Base-by-base conservation (phyloP, 2,113 vertebrate species). In the Tragelaphus buxtoni region DNA sequence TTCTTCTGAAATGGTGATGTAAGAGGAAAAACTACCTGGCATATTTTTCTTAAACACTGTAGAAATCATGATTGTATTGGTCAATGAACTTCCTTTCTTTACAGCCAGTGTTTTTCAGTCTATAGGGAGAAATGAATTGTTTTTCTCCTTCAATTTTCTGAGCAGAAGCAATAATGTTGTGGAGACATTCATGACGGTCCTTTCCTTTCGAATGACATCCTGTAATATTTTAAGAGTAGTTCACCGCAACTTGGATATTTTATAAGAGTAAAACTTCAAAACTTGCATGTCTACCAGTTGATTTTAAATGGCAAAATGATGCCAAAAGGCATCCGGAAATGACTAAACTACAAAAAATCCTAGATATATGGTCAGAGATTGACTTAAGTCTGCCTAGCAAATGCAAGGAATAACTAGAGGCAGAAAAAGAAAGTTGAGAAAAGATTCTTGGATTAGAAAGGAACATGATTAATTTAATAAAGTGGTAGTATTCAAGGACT, bases 21-120 rank as follows among this genome's bases (percentile, higher is more conserved):
- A 32, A 61, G 13, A 90, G 53, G 56, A 93, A 93, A 93, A 84
- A 83, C 5, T 39, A 84, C 35, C 58, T 65, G 74, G 8, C 55
- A 26, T 81, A 39, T 32, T 86, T 95, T 91, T 77, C n/a, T 47
- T 77, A 94, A 65, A 51, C 45, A 42, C 32, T 74, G 7, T 81
- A 49, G 55, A 76, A 92, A 92, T 96, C 81, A 69, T 47, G 42
- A 56, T 61, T 26, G 81, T 51, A 49, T 5, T 53, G 14, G 88
- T 89, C 49, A 55, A 45, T 77, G 80, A 84, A 47, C 95, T 95
- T 86, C 32, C 28, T 91, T 93, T 74, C n/a, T 80, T 87, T 93
- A 49, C 20, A 65, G 30, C 16, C 26, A 74, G 22, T 69, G 30
- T 61, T 95, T 97, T 60, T 92, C 28, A 87, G 24, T 92, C 51